phyloP scores from a whole-genome alignment of 2,113 vertebrate genomes.

The Hyaena hyaena region DNA sequence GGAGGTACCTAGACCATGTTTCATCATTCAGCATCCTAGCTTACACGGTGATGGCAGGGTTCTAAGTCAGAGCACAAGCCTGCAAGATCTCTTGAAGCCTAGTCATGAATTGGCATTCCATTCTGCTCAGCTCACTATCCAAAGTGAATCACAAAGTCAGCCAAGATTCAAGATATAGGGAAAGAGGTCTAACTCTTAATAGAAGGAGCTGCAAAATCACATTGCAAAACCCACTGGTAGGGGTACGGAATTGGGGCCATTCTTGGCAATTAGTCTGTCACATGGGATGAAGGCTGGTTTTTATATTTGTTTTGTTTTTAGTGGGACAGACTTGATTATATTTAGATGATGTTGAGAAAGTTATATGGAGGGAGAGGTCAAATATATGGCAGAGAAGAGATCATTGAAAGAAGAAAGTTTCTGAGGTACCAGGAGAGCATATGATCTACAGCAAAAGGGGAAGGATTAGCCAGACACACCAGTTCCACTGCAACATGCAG shows the following conservation, averaged over 20 bases:
- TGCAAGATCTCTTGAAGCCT: not conserved
- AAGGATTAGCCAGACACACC: not conserved
- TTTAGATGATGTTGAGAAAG: not conserved
- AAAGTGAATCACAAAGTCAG: not conserved
- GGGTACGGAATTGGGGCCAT: not conserved
- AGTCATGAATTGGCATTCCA: not conserved
- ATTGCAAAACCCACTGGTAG: not conserved
- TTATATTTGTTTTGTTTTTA: not conserved
- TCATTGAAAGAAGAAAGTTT: not conserved
- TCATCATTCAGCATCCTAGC: not conserved
- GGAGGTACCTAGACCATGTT: not conserved
- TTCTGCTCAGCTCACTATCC: not conserved
- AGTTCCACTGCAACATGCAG: not conserved
- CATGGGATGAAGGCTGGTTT: not conserved
- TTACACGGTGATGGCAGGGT: not conserved
- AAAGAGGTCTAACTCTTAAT: not conserved
- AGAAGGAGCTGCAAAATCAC: not conserved
- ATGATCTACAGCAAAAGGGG: not conserved
- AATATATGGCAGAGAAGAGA: not conserved
- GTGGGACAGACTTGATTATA: not conserved
- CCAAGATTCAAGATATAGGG: not conserved
- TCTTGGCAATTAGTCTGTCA: not conserved
- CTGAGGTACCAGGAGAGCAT: not conserved
- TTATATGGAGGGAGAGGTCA: not conserved
- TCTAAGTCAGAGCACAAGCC: not conserved